These are phyloP conservation scores for Polypedilum pembai DNA, from an alignment of 1,140 invertebrate genomes.

Conservation along the genomic window DNA sequence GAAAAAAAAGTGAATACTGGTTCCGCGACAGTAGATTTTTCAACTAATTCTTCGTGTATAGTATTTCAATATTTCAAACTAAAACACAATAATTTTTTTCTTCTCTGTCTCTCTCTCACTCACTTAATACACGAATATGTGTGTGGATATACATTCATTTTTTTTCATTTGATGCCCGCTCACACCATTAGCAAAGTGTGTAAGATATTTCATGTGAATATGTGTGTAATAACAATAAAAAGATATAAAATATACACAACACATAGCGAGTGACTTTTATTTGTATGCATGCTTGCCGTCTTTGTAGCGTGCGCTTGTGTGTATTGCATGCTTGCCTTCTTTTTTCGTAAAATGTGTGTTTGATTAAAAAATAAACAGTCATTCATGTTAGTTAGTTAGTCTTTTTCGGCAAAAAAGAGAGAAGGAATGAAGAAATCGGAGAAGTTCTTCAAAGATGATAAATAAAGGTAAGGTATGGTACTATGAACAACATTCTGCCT, in stretches of 20 bases:
- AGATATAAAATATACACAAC: background rate
- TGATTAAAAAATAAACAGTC: constrained; percentile 19
- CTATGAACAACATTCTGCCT: no score
- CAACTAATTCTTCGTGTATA: constrained; percentile 28
- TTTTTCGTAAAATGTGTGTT: background rate
- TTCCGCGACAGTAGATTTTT: constrained; percentile 26
- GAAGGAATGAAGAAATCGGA: no score
- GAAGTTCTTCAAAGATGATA: no score
- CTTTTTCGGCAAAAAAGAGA: background rate
- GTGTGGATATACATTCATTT: no score
- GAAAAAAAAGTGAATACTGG: constrained; percentile 25
- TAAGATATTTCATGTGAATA: background rate
- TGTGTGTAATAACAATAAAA: constrained; percentile 13
- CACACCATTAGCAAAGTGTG: background rate
- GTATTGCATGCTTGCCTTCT: no score
- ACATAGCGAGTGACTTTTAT: no score
- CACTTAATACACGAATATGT: background rate
- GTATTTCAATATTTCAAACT: constrained; percentile 15
- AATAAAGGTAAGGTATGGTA: no score
- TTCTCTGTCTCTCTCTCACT: background rate
- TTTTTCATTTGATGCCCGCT: constrained; percentile 1
- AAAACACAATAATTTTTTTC: constrained; percentile 7
- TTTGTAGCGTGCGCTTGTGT: background rate
- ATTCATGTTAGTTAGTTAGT: no score
- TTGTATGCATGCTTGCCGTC: background rate